Percentiles rank a stretch among this genome's conserved stretches.
phyloP scores from a whole-genome alignment of 2,797 vertebrate species.

The Forpus xanthops region DNA sequence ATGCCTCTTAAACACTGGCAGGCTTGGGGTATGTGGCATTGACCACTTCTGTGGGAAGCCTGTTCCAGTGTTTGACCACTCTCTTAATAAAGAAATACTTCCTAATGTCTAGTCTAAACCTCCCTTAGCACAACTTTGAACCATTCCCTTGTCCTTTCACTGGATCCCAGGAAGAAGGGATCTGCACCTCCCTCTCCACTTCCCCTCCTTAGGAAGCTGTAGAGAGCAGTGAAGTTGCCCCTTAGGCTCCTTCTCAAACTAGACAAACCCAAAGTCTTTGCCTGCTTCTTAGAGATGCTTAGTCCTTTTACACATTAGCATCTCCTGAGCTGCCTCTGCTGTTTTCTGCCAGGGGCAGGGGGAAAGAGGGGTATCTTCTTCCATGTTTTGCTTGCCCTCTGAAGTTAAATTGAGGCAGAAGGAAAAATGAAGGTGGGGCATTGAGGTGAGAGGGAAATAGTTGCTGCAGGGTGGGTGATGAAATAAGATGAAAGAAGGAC shows the following conservation, averaged over 20 bases:
- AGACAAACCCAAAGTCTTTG: neutral
- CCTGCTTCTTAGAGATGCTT: neutral
- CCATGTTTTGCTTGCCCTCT: neutral
- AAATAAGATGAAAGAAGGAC: neutral
- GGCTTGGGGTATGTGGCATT: neutral
- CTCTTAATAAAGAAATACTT: neutral
- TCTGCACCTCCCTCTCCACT: neutral
- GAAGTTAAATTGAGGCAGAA: neutral
- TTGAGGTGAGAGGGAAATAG: neutral
- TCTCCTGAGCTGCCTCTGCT: neutral
- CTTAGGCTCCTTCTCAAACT: neutral
- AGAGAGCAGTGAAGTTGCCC: neutral
- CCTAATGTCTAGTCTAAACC: neutral
- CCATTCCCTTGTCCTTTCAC: accelerated
- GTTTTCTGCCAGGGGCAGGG: neutral
- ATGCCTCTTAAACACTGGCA: neutral
- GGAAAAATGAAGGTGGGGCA: neutral
- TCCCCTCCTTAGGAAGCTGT: neutral
- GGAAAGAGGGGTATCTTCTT: neutral
- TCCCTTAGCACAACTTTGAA: neutral
- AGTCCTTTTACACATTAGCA: neutral
- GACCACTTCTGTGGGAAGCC: neutral
- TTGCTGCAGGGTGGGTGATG: neutral
- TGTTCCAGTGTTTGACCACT: neutral
- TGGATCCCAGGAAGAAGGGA: neutral